Evolutionary conservation across 2,888 invertebrate genomes (phyloP), one percentile per base, ranked within the genome.

Genomic region (Brenthis ino): DNA sequence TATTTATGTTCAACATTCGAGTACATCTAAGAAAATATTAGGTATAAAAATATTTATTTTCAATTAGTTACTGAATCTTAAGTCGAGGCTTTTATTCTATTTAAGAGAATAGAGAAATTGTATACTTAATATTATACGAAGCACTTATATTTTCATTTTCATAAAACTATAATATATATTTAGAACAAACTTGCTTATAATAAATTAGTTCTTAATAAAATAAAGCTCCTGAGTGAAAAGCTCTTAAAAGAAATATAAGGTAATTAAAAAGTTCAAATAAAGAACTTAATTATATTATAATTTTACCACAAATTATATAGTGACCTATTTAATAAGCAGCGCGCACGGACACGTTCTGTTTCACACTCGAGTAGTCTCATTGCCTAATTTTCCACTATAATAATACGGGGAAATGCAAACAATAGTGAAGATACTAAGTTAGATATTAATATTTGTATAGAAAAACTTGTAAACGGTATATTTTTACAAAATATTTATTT

Each of bases 271-370:
- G 28, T 20, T 63, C 56, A 68, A 63, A 43, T 16, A 54, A 47
- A 64, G 53, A 58, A 64, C 13, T 64, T 64, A 58, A 47, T 68
- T 57, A 68, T 68, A 63, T 43, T 43, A 20, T 68, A 28, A 56
- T 63, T 47, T 28, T 64, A 58, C 47, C 64, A 57, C 64, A 57
- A 64, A 64, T 64, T 57, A 58, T 53, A 64, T 37, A 47, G 33
- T 58, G 68, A 68, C 68, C 64, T 58, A 64, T 68, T 64, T 68
- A n/a, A 48, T 57, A 68, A 54, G 57, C 61, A 47, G 57, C 57
- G 56, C 64, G 64, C 37, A 57, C 54, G 48, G 64, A 64, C 63
- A 68, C 64, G 58, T 64, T 54, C 33, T 20, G 54, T 64, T 68
- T 55, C 54, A 68, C 57, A 57, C 64, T 53, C 57, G 47, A 57